Evolutionary conservation across 2,888 invertebrate species (phyloP).

Genomic region (Arrhopalites spinosus): DNA sequence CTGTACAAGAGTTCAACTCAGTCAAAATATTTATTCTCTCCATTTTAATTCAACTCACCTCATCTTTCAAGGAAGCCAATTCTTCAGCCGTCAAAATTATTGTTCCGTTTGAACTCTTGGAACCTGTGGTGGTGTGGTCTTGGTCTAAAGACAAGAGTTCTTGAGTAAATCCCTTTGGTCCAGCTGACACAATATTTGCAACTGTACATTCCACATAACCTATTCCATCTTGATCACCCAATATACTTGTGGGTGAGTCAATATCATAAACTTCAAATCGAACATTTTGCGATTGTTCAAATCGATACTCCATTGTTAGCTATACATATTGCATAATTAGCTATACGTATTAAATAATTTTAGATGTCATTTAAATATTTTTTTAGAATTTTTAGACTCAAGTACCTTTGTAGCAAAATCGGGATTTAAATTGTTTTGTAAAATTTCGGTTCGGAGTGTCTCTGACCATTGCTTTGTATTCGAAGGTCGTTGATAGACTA

Average conservation of each 20-base stretch:
- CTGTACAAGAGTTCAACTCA: background rate
- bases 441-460: constrained; percentile 61
- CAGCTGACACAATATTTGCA: constrained; percentile 59
- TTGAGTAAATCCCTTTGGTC: constrained; percentile 41
- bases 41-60: constrained; percentile 38
- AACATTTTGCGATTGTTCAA: constrained; percentile 66
- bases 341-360: background rate
- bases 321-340: too few species aligned
- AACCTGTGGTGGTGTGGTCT: constrained; percentile 1
- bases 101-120: constrained; percentile 45
- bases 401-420: constrained; percentile 65
- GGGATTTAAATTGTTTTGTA: constrained; percentile 62
- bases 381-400: background rate
- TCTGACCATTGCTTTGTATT: constrained; percentile 60
- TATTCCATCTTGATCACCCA: constrained; percentile 62
- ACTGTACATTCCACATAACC: constrained; percentile 61
- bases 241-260: constrained; percentile 56
- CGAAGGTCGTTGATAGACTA: constrained; percentile 59
- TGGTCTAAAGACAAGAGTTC: constrained; percentile 39
- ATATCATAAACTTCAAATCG: constrained; percentile 62
- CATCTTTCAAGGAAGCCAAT: constrained; percentile 54
- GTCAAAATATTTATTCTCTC: background rate
- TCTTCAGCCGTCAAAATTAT: constrained; percentile 55
- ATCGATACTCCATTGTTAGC: constrained; percentile 60
- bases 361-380: background rate